phyloP scores from a whole-genome alignment of 2,113 vertebrate species.

The Chiloscyllium plagiosum region DNA sequence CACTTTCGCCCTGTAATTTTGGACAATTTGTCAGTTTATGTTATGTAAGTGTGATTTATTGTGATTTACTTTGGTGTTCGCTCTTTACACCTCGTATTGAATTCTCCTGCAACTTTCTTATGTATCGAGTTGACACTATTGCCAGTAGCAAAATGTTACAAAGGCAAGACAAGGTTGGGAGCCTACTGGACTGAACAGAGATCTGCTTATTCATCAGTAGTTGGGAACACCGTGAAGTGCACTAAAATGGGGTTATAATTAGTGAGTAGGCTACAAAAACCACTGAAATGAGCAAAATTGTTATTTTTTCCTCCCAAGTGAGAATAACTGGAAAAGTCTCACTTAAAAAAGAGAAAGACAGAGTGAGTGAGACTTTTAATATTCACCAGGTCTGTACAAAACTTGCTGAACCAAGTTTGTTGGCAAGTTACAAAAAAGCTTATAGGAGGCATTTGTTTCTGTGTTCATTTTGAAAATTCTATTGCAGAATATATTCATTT shows the following conservation, averaged over 20 bases:
- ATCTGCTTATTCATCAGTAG: background rate
- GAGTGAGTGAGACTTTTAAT: background rate
- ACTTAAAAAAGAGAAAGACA: background rate
- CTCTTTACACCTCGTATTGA: background rate
- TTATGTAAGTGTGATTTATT: background rate
- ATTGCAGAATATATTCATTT: background rate
- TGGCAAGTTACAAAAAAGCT: background rate
- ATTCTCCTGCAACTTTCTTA: background rate
- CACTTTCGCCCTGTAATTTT: too few relatives aligned
- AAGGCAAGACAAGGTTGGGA: background rate
- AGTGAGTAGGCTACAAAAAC: background rate
- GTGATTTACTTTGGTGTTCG: background rate
- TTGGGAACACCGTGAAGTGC: background rate
- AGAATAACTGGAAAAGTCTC: background rate
- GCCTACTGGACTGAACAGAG: background rate
- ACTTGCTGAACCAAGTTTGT: too few relatives aligned
- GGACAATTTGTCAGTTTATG: background rate
- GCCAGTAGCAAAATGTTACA: background rate
- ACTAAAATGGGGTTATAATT: conserved; percentile 5
- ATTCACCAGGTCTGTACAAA: background rate
- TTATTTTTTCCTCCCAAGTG: conserved; percentile 20
- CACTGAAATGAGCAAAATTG: conserved; percentile 18
- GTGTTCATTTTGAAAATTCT: background rate
- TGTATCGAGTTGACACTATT: background rate
- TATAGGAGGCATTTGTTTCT: background rate